Percentiles rank a stretch among this genome's conserved stretches.
Evolutionary conservation across 1,140 invertebrate genomes (phyloP).

Genomic region (Drosophila nigrodunni): DNA sequence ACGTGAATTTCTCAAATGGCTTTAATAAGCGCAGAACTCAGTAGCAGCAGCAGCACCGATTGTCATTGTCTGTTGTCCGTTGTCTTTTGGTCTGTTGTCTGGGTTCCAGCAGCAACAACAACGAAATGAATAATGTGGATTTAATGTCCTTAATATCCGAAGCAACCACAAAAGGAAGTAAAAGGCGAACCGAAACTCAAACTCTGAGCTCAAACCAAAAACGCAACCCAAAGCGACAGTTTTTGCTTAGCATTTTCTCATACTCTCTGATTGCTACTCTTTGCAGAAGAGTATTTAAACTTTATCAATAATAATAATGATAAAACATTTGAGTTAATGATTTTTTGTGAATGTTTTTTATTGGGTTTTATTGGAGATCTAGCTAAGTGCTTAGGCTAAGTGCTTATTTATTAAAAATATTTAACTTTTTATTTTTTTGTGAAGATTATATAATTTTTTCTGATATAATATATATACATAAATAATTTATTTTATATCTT

Average conservation of each 20-base stretch:
- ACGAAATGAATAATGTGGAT: conserved; percentile 68
- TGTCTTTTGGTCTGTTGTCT: conserved; percentile 23
- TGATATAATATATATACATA: too few relatives aligned
- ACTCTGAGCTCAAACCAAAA: conserved; percentile 11
- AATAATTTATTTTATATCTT: too few relatives aligned
- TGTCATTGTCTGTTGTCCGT: conserved; percentile 46
- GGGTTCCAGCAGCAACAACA: conserved; percentile 16
- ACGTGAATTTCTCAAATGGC: conserved; percentile 59
- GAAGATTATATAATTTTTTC: too few relatives aligned
- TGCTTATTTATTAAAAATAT: too few relatives aligned
- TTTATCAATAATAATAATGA: background rate
- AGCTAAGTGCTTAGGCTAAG: too few relatives aligned
- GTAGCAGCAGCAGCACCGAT: conserved; percentile 13
- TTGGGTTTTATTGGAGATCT: too few relatives aligned
- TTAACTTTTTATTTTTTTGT: too few relatives aligned
- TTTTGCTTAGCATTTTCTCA: conserved; percentile 30
- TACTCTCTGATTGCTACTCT: conserved; percentile 7
- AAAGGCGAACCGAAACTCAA: conserved; percentile 31
- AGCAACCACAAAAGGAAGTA: conserved; percentile 52
- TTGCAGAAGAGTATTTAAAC: background rate
- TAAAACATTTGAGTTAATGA: background rate
- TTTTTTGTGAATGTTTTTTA: too few relatives aligned
- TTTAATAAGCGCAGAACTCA: conserved; percentile 56
- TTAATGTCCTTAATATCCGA: conserved; percentile 70
- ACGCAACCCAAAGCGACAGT: conserved; percentile 29